Evolutionary conservation across 2,888 invertebrate genomes (phyloP), one percentile per base, ranked within the genome.

Genomic region (Aleiodes alternator): DNA sequence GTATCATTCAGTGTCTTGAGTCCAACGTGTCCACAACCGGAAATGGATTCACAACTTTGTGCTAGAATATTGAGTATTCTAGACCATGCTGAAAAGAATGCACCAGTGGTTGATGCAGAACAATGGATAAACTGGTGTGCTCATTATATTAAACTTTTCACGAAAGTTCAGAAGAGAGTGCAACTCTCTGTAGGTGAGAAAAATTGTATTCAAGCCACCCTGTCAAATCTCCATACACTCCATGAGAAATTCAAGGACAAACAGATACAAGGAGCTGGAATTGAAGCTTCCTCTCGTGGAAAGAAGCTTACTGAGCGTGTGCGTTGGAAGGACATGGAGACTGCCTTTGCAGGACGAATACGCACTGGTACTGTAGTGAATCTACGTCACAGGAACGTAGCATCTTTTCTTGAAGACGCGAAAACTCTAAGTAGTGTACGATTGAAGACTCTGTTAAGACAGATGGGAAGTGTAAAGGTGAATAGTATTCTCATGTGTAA

Each of bases 401-500:
- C 3, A 29, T 0, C 16, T 11, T 76, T 72, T 48, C 50, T 74
- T 4, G 48, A n/a, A 4, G 75, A 78, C 64, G n/a, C 70, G 0
- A 55, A 48, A 9, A 12, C 5, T 14, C 7, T 78, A 29, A 68
- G 59, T 7, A 66, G 16, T 7, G 8, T 34, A 1, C 56, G 14
- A 29, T 23, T 76, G 4, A 73, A 66, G 12, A 50, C 56, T 16
- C 23, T 53, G 3, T 16, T 73, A 0, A 8, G 43, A 16, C 9
- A 34, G 4, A 14, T 16, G 6, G 57, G 70, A 0, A 72, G 53
- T 50, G 4, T 76, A 0, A 75, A 78, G 48, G 73, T 75, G 1
- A 77, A 77, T 55, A 72, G 59, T 3, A 66, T 76, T 9, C 29
- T 74, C 0, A 8, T 14, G 11, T 74, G 76, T 14, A 64, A 74